Percentiles rank a stretch among this genome's conserved stretches.
Evolutionary conservation across 2,888 invertebrate genomes (phyloP).

Genomic region (Cheilosia vernalis): DNA sequence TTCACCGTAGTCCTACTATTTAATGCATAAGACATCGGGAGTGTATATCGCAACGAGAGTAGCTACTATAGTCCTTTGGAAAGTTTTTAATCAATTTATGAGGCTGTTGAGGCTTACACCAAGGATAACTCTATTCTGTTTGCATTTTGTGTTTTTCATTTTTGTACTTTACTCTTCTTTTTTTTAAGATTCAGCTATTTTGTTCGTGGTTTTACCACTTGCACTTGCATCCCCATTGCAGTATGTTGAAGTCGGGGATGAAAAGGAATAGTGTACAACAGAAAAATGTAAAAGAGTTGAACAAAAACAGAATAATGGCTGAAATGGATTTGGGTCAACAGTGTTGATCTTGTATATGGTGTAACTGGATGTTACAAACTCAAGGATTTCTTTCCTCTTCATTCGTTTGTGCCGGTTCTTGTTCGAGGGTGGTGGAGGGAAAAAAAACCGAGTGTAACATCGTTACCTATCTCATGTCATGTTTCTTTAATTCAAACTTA

Average conservation of each 20-base stretch:
- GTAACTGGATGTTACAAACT: constrained; percentile 68
- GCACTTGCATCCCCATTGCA: constrained; percentile 47
- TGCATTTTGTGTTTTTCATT: constrained; percentile 37
- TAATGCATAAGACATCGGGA: constrained; percentile 63
- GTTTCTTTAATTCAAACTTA: constrained; percentile 54
- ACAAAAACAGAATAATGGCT: constrained; percentile 60
- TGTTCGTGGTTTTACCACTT: constrained; percentile 65
- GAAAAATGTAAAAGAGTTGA: constrained; percentile 55
- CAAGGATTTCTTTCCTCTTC: constrained; percentile 63
- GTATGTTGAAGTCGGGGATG: constrained; percentile 5
- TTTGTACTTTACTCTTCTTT: constrained; percentile 8
- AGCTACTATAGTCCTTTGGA: constrained; percentile 36
- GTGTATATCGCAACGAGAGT: constrained; percentile 44
- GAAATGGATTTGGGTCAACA: constrained; percentile 72
- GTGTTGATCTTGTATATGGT: constrained; percentile 66
- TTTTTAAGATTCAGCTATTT: constrained; percentile 47
- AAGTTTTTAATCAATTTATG: constrained; percentile 75
- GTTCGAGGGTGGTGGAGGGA: not conserved
- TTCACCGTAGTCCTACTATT: constrained; percentile 39
- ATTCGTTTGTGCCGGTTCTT: constrained; percentile 4
- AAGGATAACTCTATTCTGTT: constrained; percentile 66
- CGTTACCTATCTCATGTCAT: constrained; percentile 50
- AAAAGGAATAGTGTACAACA: constrained; percentile 10
- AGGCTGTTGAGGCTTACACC: constrained; percentile 70
- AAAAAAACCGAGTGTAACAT: constrained; percentile 34